phyloP scores from a whole-genome alignment of 2,888 invertebrate genomes.

The Diarsia brunnea region DNA sequence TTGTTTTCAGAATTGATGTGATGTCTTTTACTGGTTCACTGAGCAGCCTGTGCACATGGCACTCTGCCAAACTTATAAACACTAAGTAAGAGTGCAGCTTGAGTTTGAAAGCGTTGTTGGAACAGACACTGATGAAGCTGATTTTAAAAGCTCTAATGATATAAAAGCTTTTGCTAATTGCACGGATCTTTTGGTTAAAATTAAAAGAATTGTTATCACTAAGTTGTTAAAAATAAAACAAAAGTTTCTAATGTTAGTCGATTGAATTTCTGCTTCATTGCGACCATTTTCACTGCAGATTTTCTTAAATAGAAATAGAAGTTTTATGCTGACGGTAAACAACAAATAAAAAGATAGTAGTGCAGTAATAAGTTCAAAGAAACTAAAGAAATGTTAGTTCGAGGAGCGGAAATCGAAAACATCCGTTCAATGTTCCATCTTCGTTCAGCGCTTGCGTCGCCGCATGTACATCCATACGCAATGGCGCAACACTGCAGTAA shows the following conservation, averaged over 20 bases:
- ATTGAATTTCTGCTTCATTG: too few relatives aligned
- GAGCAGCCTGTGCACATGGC: constrained; percentile 38
- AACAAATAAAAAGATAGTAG: not conserved
- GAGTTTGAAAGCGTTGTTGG: constrained; percentile 26
- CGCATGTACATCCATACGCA: constrained; percentile 68
- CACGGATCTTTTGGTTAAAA: not conserved
- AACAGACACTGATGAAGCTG: constrained; percentile 29
- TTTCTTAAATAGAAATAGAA: not conserved
- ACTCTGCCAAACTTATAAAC: constrained; percentile 46
- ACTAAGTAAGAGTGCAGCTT: constrained; percentile 38
- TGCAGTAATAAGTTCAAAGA: constrained; percentile 28
- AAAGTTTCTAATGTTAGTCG: too few relatives aligned
- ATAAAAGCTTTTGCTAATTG: constrained; percentile 24
- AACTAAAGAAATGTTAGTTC: constrained; percentile 21
- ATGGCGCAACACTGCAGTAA: constrained; percentile 79
- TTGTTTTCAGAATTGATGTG: constrained; percentile 42
- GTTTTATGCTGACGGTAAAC: not conserved
- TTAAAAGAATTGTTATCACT: not conserved
- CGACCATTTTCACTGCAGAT: not conserved
- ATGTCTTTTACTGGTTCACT: constrained; percentile 36
- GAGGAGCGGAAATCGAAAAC: constrained; percentile 45
- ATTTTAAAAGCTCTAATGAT: constrained; percentile 13
- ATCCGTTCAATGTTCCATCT: constrained; percentile 55
- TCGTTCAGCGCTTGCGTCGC: constrained; percentile 58
- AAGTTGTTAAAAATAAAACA: not conserved